A percentile compares a stretch with the other conserved stretches of the same genome.
Evolutionary conservation across 2,113 vertebrate species (phyloP).

Genomic region (Tetrax tetrax): DNA sequence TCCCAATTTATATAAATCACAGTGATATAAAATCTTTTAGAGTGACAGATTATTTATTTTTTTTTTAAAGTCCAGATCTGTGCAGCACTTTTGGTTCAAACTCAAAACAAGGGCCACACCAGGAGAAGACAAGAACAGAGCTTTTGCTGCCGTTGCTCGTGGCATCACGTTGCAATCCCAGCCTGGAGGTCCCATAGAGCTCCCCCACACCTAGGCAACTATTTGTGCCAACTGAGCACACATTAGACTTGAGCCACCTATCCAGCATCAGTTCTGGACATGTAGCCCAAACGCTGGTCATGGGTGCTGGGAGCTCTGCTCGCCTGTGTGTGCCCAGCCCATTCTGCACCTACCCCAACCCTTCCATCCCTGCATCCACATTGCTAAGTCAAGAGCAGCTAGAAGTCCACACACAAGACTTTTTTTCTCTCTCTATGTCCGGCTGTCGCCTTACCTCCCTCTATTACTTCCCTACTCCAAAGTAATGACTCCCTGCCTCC

Average conservation of each 20-base stretch:
- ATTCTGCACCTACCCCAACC: fast-evolving
- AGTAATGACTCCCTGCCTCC: neutral
- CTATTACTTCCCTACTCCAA: neutral
- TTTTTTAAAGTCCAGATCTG: too few relatives aligned
- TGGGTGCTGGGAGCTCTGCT: neutral
- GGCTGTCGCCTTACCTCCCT: neutral
- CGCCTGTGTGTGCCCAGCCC: neutral
- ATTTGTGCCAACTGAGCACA: neutral
- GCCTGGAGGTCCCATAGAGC: neutral
- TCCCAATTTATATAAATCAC: neutral
- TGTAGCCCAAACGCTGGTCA: fast-evolving
- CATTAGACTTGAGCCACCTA: fast-evolving
- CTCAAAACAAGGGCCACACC: neutral
- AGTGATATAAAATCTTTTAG: neutral
- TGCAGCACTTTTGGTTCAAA: neutral
- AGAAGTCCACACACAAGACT: neutral
- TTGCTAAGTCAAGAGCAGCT: neutral
- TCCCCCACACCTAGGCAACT: neutral
- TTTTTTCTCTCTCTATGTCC: neutral
- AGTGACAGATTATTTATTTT: neutral
- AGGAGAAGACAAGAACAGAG: neutral
- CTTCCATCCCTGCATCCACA: neutral
- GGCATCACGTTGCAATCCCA: neutral
- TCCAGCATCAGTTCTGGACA: neutral
- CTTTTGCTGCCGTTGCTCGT: fast-evolving